phyloP scores from a whole-genome alignment of 37 sponge, comb jelly and placozoan genomes.

The Eunapius fragilis region DNA sequence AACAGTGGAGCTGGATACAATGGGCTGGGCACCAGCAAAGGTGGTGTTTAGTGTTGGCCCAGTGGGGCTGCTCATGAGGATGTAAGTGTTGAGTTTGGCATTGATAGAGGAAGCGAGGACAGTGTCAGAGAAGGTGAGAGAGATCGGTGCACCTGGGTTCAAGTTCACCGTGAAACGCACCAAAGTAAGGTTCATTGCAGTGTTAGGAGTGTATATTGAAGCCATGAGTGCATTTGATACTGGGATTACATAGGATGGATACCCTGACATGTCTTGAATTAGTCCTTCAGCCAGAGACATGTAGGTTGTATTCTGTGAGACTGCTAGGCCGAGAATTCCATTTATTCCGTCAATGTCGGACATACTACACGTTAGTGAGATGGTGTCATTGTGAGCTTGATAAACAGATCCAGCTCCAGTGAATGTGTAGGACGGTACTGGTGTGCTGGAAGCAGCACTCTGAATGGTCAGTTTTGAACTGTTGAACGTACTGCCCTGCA shows the following conservation, averaged over 20 bases:
- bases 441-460: conserved; percentile 6
- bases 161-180: conserved; percentile 70
- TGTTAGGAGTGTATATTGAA: conserved; percentile 39
- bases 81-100: neutral
- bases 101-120: conserved; percentile 41
- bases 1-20: conserved; percentile 55
- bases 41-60: conserved; percentile 39
- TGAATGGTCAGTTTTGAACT: conserved; percentile 68
- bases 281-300: conserved; percentile 64
- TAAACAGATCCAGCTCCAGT: conserved; percentile 34
- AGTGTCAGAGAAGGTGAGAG: conserved; percentile 76
- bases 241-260: conserved; percentile 41
- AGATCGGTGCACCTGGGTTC: conserved; percentile 66
- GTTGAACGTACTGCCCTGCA: conserved; percentile 61
- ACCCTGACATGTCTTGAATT: conserved; percentile 36
- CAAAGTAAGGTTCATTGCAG: conserved; percentile 41
- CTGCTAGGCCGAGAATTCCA: conserved; percentile 63
- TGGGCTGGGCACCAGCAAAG: conserved; percentile 45
- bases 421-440: conserved; percentile 51
- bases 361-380: conserved; percentile 37
- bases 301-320: conserved; percentile 45
- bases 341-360: conserved; percentile 75
- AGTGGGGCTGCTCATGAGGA: neutral
- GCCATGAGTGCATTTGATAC: conserved; percentile 54
- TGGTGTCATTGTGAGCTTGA: neutral